Conservation (phyloP, 2,888 invertebrate species). For the Nematopogon swammerdamellus region DNA sequence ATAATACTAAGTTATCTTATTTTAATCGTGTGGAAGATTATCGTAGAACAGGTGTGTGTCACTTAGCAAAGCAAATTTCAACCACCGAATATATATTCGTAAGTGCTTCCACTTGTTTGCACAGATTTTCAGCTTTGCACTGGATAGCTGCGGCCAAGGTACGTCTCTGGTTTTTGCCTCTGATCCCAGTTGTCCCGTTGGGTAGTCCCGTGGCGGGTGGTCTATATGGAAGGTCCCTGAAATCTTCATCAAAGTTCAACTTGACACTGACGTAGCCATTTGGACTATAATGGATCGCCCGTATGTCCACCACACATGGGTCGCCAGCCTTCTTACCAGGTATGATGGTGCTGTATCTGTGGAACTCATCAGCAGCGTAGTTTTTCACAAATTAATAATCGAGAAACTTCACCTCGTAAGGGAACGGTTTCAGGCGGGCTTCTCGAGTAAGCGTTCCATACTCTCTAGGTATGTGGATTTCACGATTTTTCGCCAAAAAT, state of each 20-base stretch:
- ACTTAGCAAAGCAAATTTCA: slow-evolving; percentile 3
- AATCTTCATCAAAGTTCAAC: slow-evolving; percentile 2
- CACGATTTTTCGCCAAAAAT: slow-evolving; percentile 12
- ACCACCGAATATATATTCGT: too few relatives aligned
- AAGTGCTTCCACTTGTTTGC: slow-evolving; percentile 3
- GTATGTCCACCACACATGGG: too few relatives aligned
- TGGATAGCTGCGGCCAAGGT: slow-evolving; percentile 1
- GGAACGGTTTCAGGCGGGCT: slow-evolving; percentile 7
- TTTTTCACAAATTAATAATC: slow-evolving; percentile 16
- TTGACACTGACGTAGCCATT: neutral
- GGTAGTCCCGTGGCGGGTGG: too few relatives aligned
- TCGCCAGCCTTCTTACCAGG: too few relatives aligned
- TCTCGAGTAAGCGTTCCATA: slow-evolving; percentile 14
- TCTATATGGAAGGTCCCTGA: neutral
- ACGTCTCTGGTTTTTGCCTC: neutral
- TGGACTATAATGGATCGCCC: too few relatives aligned
- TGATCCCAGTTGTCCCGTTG: too few relatives aligned
- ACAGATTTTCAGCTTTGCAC: slow-evolving; percentile 1
- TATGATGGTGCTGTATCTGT: too few relatives aligned
- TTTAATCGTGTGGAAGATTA: slow-evolving; percentile 20
- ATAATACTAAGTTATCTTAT: too few relatives aligned
- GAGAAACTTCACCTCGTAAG: slow-evolving; percentile 10
- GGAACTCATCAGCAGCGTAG: slow-evolving; percentile 9
- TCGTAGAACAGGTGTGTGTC: slow-evolving; percentile 9
- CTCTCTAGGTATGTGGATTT: slow-evolving; percentile 16